Percentiles rank a stretch among this genome's conserved stretches.
Evolutionary conservation across 64 coral and sea anemone species (phyloP).

Genomic region (Hydrozoanthus tunicans): DNA sequence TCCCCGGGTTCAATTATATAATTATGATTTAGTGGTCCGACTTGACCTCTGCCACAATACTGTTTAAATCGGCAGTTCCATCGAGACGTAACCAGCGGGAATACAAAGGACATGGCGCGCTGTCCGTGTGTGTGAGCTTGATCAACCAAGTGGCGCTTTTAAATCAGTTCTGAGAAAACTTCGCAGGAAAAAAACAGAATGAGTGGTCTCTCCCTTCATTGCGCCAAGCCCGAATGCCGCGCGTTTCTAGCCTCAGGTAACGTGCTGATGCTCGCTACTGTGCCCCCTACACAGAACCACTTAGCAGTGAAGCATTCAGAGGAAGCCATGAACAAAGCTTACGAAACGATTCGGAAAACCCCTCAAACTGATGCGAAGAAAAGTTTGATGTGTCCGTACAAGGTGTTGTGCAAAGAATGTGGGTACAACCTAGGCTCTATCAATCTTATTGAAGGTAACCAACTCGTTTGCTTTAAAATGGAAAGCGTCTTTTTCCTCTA

Average conservation of each 20-base stretch:
- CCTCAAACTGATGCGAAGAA: slow-evolving; percentile 58
- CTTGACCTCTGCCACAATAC: too few relatives aligned
- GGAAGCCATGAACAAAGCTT: slow-evolving; percentile 38
- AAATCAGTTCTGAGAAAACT: not conserved
- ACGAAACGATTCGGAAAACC: slow-evolving; percentile 62
- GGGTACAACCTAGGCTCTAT: slow-evolving; percentile 61
- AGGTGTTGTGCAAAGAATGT: slow-evolving; percentile 68
- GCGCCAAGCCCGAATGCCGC: slow-evolving; percentile 52
- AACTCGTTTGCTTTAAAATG: slow-evolving; percentile 75
- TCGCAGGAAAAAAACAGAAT: not conserved
- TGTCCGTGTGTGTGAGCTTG: too few relatives aligned
- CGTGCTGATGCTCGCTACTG: slow-evolving; percentile 64
- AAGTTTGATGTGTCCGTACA: slow-evolving; percentile 60
- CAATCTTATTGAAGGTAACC: slow-evolving; percentile 60
- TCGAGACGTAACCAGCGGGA: too few relatives aligned
- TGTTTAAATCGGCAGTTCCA: too few relatives aligned
- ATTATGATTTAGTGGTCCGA: too few relatives aligned
- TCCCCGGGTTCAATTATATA: too few relatives aligned
- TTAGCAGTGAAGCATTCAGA: slow-evolving; percentile 56
- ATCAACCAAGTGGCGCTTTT: too few relatives aligned
- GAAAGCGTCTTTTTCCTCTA: slow-evolving; percentile 63
- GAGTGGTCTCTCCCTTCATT: slow-evolving; percentile 19
- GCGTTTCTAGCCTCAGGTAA: slow-evolving; percentile 46
- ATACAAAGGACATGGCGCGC: too few relatives aligned
- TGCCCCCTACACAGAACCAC: slow-evolving; percentile 73